A percentile compares a stretch with the other conserved stretches of the same genome.
Evolutionary conservation across 2,797 vertebrate species (phyloP).

Genomic region (Sebastes minor): DNA sequence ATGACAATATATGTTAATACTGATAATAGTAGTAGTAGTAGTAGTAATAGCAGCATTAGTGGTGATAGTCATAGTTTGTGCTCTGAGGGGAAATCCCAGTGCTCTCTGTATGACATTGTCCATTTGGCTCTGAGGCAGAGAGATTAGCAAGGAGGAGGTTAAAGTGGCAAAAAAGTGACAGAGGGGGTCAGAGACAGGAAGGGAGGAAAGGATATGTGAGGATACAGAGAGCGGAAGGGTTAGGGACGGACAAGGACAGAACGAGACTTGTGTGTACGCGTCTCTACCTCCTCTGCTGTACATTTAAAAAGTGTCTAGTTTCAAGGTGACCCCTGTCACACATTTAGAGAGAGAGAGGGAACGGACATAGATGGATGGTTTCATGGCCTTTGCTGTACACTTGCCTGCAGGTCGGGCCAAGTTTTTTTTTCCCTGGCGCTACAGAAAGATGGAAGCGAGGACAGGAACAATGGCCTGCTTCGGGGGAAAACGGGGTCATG

Average conservation of each 20-base stretch:
- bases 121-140: neutral
- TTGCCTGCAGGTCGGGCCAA: slow-evolving; percentile 40
- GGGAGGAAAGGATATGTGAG: slow-evolving; percentile 36
- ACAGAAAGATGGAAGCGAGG: slow-evolving; percentile 9
- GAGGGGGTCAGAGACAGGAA: slow-evolving; percentile 10
- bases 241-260: slow-evolving; percentile 45
- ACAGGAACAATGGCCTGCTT: slow-evolving; percentile 20
- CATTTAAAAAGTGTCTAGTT: slow-evolving; percentile 54
- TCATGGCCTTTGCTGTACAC: slow-evolving; percentile 47
- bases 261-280: slow-evolving; percentile 9
- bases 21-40: neutral
- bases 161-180: slow-evolving; percentile 16
- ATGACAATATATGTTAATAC: neutral
- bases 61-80: neutral
- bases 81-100: neutral
- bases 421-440: slow-evolving; percentile 4
- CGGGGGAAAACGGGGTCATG: slow-evolving; percentile 7
- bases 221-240: slow-evolving; percentile 33
- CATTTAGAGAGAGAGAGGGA: slow-evolving; percentile 24
- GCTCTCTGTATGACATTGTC: neutral
- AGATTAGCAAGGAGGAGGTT: slow-evolving; percentile 9
- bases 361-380: slow-evolving; percentile 64
- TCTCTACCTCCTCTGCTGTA: slow-evolving; percentile 22
- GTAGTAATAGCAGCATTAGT: neutral
- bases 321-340: slow-evolving; percentile 69